Base-by-base conservation (phyloP, 2,888 invertebrate species). In the Lithosia quadra region DNA sequence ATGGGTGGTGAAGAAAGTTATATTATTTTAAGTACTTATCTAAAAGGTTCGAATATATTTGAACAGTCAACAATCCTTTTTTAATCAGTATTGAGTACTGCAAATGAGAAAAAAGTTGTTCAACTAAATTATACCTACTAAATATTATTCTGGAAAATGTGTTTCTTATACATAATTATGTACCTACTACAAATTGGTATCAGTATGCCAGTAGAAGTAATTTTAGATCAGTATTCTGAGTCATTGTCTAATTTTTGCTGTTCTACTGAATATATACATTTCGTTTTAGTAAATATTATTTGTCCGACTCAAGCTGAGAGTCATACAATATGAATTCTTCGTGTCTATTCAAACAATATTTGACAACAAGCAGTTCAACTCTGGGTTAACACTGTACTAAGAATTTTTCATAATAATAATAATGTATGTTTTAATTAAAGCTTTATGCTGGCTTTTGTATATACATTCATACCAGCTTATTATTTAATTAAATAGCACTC, bases 381-480 rank as follows among this genome's bases (percentile, higher is more conserved):
- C 15, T 22, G 22, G 36, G 15, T 60, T 36, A 8, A 22, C 22
- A 2, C 28, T 22, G 15, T 59, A 21, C 22, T 34, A 7, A 13
- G 1, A 24, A 57, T 39, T n/a, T 57, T 21, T 49, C 49, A 49
- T 49, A 49, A 49, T n/a, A 43, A 18, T 18, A 3, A 43, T 18
- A 7, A 34, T 43, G 18, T 43, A 43, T 43, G 18, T 43, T 49
- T n/a, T 49, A n/a, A 36, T 18, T 53, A 24, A 39, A 22, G 34
- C n/a, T 49, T 60, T 53, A 0, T 39, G 2, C 59, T 49, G 1
- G 36, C 24, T 66, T 55, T n/a, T 55, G 39, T 62, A 43, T 39
- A 62, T 67, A 43, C 11, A 18, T 15, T 43, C 33, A 43, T 43
- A 49, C 33, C 9, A 61, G 55, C 39, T 67, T 65, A 15, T 49